Conservation (phyloP, 2,797 vertebrate genomes). For the Sebastes steindachneri region DNA sequence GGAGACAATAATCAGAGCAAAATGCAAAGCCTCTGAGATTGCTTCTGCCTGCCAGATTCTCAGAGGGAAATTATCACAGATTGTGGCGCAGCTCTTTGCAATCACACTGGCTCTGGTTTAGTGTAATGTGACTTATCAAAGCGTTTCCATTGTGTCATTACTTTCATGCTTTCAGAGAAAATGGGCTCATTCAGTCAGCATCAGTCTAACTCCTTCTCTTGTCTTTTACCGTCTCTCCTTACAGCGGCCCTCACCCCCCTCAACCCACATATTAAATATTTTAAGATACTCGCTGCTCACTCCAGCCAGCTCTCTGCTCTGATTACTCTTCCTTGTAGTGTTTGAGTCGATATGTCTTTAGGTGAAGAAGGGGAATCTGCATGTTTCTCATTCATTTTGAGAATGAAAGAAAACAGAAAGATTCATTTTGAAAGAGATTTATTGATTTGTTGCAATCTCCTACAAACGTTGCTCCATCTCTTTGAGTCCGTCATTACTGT, state of each 20-base stretch:
- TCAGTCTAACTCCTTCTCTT: constrained; percentile 47
- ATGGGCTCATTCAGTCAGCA: constrained; percentile 65
- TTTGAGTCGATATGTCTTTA: neutral
- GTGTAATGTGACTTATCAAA: constrained; percentile 70
- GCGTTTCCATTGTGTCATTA: constrained; percentile 74
- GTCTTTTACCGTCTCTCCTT: constrained; percentile 24
- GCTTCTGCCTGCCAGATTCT: constrained; percentile 55
- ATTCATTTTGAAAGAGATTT: neutral
- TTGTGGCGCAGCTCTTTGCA: constrained; percentile 57
- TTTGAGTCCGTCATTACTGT: neutral
- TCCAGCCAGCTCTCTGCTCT: constrained; percentile 20
- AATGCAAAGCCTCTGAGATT: constrained; percentile 63
- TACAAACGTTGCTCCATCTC: neutral
- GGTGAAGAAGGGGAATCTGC: neutral
- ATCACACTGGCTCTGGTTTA: constrained; percentile 53
- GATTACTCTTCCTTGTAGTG: constrained; percentile 21
- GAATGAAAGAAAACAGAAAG: neutral
- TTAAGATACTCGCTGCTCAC: constrained; percentile 41
- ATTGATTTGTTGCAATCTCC: neutral
- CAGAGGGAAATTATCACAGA: constrained; percentile 71
- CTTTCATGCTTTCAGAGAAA: constrained; percentile 66
- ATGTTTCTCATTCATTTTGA: neutral
- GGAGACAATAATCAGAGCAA: constrained; percentile 65
- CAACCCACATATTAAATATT: constrained; percentile 54
- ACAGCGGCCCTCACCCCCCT: constrained; percentile 17